Evolutionary conservation across 2,797 vertebrate genomes (phyloP).

Genomic region (Holocentrus rufus): DNA sequence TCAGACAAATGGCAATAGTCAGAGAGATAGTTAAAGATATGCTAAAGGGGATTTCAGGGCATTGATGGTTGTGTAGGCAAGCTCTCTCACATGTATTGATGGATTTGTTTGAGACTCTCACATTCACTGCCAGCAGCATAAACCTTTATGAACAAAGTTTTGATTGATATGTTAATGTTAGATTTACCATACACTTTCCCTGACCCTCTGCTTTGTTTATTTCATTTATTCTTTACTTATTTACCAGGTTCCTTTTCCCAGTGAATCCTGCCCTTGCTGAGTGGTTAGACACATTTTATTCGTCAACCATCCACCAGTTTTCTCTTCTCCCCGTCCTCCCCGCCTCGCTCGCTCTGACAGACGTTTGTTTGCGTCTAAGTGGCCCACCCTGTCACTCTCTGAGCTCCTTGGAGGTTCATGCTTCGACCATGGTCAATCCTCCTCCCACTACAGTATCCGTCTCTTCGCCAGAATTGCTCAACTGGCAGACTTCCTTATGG

Average conservation of each 20-base stretch:
- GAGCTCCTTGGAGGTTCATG: slow-evolving; percentile 45
- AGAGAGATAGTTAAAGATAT: slow-evolving; percentile 5
- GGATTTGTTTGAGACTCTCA: background rate
- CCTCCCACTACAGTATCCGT: slow-evolving; percentile 14
- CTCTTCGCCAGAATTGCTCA: slow-evolving; percentile 40
- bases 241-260: slow-evolving; percentile 1
- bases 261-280: background rate
- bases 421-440: slow-evolving; percentile 3
- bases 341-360: slow-evolving; percentile 36
- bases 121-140: background rate
- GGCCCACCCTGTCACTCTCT: slow-evolving; percentile 55
- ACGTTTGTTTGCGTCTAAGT: slow-evolving; percentile 39
- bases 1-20: slow-evolving; percentile 12
- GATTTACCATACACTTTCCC: background rate
- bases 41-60: slow-evolving; percentile 25
- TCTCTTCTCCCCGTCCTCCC: slow-evolving; percentile 1
- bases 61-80: slow-evolving; percentile 6
- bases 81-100: slow-evolving; percentile 1
- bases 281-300: slow-evolving; percentile 10
- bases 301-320: background rate
- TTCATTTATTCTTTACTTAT: background rate
- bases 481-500: slow-evolving; percentile 45
- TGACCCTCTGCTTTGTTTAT: background rate
- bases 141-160: slow-evolving; percentile 16
- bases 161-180: background rate